Base-by-base conservation (phyloP, 35 echinoderm and acorn worm species). In the Apostichopus japonicus region DNA sequence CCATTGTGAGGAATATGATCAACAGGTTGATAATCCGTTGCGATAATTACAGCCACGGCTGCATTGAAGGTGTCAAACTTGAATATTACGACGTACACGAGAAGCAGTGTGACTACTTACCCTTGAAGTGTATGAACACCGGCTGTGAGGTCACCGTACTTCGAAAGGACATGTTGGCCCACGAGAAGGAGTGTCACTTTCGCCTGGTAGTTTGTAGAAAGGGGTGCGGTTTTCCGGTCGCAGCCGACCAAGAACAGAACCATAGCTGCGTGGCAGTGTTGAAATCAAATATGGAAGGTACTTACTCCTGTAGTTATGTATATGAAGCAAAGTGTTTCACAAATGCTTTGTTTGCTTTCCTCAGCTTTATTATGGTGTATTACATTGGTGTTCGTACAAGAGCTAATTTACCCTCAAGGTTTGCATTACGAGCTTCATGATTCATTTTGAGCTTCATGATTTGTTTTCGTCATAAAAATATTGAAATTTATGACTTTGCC, bases 1-100 rank as follows among this genome's bases (percentile, higher is more conserved):
- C 97, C 16, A 96, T 99, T 11, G 93, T 99, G 4, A 33, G 92
- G 9, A 99, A 98, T 79, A 99, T 99, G 97, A 99, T 99, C 79
- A 99, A 98, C 72, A 90, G 95, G 51, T 87, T 99, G 54, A 78
- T 96, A 10, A 95, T 99, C 16, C 76, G 86, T 5, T 99, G 97
- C 55, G 95, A 99, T 24, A 96, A 99, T 87, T 24, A 56, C 33
- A 80, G 89, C 14, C 91, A 90, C 21, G 97, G 97, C 56, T 99
- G 97, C 59, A 65, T 21, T 16, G 55, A 89, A 8, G 84, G 90
- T 11, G 72, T 96, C 27, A 93, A 95, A 81, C 91, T 99, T 44
- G 97, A 99, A 70, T 84, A 93, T 65, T 93, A 96, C 61, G 87
- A 94, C n/a, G 91, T 9, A 4, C 97, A 99, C 62, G 59, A 87